Percentiles rank a stretch among this genome's conserved stretches.
Evolutionary conservation across 2,888 invertebrate species (phyloP).

Genomic region (Lycaena phlaeas): DNA sequence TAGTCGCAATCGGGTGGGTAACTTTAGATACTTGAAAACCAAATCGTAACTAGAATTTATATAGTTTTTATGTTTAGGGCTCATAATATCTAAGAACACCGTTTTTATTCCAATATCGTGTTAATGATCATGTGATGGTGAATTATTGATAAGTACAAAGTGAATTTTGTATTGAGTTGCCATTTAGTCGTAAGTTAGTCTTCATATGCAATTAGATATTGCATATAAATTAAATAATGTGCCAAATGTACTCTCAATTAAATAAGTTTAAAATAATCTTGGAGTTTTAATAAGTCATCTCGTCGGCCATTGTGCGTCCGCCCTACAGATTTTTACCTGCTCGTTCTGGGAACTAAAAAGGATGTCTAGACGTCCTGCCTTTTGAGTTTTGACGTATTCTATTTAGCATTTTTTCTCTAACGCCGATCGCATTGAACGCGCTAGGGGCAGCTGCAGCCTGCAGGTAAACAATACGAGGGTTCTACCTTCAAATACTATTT

Average conservation of each 20-base stretch:
- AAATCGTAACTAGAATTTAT: conserved; percentile 5
- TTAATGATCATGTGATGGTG: conserved; percentile 1
- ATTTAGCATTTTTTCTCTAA: conserved; percentile 56
- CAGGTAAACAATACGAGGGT: conserved; percentile 49
- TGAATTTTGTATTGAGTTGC: conserved; percentile 13
- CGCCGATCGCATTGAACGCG: conserved; percentile 47
- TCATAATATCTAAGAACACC: not conserved
- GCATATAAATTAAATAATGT: conserved; percentile 17
- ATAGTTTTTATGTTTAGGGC: not conserved
- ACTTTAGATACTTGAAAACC: not conserved
- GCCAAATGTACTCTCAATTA: conserved; percentile 23
- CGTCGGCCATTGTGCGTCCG: not conserved
- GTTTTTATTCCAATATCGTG: not conserved
- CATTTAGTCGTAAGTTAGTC: conserved; percentile 13
- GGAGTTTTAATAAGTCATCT: conserved; percentile 20
- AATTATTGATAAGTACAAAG: conserved; percentile 18
- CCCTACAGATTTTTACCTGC: conserved; percentile 49
- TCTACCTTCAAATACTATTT: conserved; percentile 28
- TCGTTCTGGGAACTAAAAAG: conserved; percentile 49
- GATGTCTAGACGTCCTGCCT: conserved; percentile 67
- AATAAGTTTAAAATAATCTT: conserved; percentile 22
- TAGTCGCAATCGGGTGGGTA: not conserved
- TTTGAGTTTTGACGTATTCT: conserved; percentile 59
- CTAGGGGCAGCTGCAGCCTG: conserved; percentile 44
- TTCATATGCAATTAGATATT: conserved; percentile 1